These are phyloP conservation scores for Drosophila parabipectinata DNA, from an alignment of 1,140 invertebrate genomes.

Conservation along the genomic window DNA sequence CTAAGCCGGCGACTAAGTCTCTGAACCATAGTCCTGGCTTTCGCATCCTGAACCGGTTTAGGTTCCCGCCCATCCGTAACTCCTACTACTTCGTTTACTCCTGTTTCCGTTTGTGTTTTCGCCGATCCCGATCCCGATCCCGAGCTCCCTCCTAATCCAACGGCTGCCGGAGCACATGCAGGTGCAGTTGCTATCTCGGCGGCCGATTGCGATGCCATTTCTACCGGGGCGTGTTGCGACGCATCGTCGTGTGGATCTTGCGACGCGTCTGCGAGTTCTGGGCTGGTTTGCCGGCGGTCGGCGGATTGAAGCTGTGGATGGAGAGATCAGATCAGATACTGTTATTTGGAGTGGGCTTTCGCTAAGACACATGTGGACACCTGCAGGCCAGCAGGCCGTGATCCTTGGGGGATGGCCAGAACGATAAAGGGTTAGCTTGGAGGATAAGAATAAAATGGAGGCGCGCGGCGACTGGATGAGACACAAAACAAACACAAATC, in stretches of 20 bases:
- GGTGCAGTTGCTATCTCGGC: conserved; percentile 30
- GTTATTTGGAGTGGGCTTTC: not conserved
- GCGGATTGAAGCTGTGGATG: conserved; percentile 67
- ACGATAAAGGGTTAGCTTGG: not conserved
- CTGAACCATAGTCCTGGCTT: not conserved
- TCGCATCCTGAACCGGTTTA: not conserved
- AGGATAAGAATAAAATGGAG: not conserved
- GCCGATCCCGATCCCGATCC: not conserved
- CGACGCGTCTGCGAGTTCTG: conserved; percentile 60
- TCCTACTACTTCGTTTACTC: not conserved
- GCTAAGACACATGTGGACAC: not conserved
- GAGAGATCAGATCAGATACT: not conserved
- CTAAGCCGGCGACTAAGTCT: conserved; percentile 3
- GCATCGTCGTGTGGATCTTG: conserved; percentile 58
- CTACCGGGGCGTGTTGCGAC: conserved; percentile 69
- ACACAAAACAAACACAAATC: conserved; percentile 13
- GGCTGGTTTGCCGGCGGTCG: conserved; percentile 43
- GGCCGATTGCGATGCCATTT: conserved; percentile 51
- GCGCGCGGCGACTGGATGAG: not conserved
- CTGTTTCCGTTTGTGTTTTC: not conserved
- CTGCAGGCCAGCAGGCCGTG: no score
- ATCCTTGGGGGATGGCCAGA: not conserved
- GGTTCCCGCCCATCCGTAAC: not conserved
- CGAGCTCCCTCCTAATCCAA: not conserved
- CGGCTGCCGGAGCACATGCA: conserved; percentile 15